phyloP scores from a whole-genome alignment of 2,797 vertebrate genomes.

The Corythornis leucogaster region DNA sequence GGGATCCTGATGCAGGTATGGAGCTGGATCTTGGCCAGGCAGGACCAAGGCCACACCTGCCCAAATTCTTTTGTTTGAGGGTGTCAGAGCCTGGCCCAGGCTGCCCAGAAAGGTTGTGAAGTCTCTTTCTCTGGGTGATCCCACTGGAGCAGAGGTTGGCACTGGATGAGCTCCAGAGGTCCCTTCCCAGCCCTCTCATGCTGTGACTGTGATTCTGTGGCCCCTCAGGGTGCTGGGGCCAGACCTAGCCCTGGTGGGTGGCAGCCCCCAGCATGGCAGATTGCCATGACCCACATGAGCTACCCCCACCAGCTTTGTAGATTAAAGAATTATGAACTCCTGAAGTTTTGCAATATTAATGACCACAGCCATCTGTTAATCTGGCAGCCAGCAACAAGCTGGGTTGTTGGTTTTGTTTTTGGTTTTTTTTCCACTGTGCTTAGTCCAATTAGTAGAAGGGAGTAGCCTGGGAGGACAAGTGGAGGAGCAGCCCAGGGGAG shows the following conservation, averaged over 20 bases:
- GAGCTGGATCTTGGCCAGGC: not conserved
- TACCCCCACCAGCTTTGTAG: not conserved
- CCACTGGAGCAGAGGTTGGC: not conserved
- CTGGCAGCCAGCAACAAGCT: not conserved
- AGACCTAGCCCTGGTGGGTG: rapidly evolving
- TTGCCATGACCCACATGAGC: not conserved
- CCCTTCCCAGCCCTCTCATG: not conserved
- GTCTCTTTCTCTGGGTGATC: not conserved
- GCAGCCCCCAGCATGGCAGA: not conserved
- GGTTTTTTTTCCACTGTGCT: not conserved
- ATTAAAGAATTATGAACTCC: conserved; percentile 50
- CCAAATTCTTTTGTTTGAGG: not conserved
- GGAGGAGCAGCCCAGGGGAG: not conserved
- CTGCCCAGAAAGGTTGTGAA: not conserved
- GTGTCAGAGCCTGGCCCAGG: not conserved
- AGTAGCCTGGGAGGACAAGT: not conserved
- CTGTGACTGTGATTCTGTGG: not conserved
- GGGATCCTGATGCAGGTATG: not conserved
- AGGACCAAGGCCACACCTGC: not conserved
- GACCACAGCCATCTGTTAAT: conserved; percentile 49
- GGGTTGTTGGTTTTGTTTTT: too few relatives aligned
- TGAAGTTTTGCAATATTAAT: conserved; percentile 46
- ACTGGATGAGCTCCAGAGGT: not conserved
- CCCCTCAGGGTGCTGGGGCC: rapidly evolving
- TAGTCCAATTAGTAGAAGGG: not conserved